phyloP scores from a whole-genome alignment of 1,140 invertebrate species.

The Rhyzopertha dominica region DNA sequence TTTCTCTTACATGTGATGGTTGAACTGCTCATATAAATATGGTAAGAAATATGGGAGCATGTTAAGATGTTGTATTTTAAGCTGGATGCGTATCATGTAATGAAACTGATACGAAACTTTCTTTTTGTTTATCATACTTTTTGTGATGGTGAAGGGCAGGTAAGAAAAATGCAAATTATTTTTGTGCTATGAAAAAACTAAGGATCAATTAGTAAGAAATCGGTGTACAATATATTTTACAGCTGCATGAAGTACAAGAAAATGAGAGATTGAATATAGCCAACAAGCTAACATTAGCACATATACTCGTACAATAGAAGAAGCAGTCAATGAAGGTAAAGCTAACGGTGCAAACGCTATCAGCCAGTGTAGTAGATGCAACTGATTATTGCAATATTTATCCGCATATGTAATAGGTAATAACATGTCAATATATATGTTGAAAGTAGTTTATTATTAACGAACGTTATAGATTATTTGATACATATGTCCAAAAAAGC shows the following conservation, averaged over 20 bases:
- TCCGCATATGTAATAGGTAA: too few species aligned
- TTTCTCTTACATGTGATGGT: constrained; percentile 6
- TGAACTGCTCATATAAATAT: constrained; percentile 1
- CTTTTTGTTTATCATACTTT: too few species aligned
- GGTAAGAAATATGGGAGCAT: constrained; percentile 4
- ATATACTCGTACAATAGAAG: constrained; percentile 32
- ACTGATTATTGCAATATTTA: constrained; percentile 26
- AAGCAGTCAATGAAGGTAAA: constrained; percentile 39
- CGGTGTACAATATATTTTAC: too few species aligned
- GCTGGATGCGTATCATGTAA: too few species aligned
- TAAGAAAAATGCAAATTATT: too few species aligned
- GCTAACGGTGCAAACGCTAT: constrained; percentile 32
- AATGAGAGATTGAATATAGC: constrained; percentile 29
- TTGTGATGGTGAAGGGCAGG: too few species aligned
- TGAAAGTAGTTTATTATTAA: too few species aligned
- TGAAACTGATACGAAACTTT: too few species aligned
- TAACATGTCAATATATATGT: too few species aligned
- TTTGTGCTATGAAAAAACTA: constrained; percentile 22
- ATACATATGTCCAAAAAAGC: too few species aligned
- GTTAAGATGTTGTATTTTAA: constrained; percentile 27
- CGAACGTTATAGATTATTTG: too few species aligned
- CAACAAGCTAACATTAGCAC: constrained; percentile 30
- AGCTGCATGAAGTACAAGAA: constrained; percentile 34
- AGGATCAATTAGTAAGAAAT: constrained; percentile 18
- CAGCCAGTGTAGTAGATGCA: constrained; percentile 25